A percentile compares a stretch with the other conserved stretches of the same genome.
Conservation (phyloP, 2,797 vertebrate genomes). For the Sebastes matsubarae region DNA sequence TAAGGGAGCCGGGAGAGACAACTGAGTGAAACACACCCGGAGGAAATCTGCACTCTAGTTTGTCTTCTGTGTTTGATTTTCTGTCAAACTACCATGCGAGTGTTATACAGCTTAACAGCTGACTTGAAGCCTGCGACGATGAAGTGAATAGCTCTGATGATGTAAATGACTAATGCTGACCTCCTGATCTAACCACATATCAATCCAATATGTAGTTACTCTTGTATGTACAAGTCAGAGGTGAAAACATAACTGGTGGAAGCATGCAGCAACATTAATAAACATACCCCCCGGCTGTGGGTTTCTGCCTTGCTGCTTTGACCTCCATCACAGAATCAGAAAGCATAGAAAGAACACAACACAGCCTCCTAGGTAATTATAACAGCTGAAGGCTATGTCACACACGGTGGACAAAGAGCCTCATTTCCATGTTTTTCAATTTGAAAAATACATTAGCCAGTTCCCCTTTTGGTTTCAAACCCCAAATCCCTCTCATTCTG, state of each 20-base stretch:
- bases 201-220: neutral
- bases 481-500: constrained; percentile 51
- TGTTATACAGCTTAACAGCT: neutral
- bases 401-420: constrained; percentile 23
- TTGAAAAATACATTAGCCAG: constrained; percentile 25
- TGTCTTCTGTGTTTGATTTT: neutral
- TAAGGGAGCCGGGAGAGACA: neutral
- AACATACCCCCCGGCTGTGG: neutral
- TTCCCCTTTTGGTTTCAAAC: constrained; percentile 26
- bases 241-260: neutral
- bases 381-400: constrained; percentile 16
- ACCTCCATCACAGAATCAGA: constrained; percentile 24
- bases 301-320: constrained; percentile 23
- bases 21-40: neutral
- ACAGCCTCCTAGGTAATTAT: constrained; percentile 12
- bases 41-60: neutral
- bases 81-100: neutral
- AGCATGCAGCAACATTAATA: constrained; percentile 2
- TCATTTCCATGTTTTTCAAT: constrained; percentile 51
- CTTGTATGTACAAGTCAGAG: neutral
- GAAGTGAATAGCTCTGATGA: neutral
- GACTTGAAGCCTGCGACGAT: neutral
- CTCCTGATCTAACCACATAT: neutral
- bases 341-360: neutral
- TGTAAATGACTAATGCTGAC: neutral